These are phyloP conservation scores for Meta bourneti DNA, from an alignment of 2,888 invertebrate species.

Conservation along the genomic window DNA sequence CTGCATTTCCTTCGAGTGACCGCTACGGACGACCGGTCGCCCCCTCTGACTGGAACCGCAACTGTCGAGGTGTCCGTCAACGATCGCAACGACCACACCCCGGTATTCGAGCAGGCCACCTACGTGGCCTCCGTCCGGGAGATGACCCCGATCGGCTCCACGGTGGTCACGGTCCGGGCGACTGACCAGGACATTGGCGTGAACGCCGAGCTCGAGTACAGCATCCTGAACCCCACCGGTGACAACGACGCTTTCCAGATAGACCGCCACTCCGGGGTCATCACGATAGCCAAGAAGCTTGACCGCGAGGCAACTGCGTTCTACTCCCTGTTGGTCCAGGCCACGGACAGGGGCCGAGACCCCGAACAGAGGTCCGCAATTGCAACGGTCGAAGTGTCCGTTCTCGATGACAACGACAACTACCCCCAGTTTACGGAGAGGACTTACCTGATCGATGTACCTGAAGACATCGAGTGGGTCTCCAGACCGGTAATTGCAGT, in stretches of 20 bases:
- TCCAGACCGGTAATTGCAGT: constrained; percentile 90
- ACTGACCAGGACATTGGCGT: constrained; percentile 94
- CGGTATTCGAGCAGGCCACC: constrained; percentile 93
- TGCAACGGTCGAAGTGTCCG: constrained; percentile 90
- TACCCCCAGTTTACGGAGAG: constrained; percentile 95
- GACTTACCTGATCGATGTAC: constrained; percentile 91
- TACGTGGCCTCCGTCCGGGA: constrained; percentile 95
- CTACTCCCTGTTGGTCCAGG: constrained; percentile 91
- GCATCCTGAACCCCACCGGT: constrained; percentile 84
- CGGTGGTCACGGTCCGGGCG: constrained; percentile 90
- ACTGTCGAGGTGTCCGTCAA: constrained; percentile 93
- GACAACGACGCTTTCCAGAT: constrained; percentile 84
- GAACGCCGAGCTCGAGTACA: constrained; percentile 88
- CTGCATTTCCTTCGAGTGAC: constrained; percentile 95
- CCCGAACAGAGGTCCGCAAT: constrained; percentile 90
- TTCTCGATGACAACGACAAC: constrained; percentile 92
- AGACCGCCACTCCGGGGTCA: constrained; percentile 89
- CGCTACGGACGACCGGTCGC: constrained; percentile 90
- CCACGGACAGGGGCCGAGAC: constrained; percentile 91
- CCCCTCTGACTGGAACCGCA: constrained; percentile 92
- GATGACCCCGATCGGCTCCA: constrained; percentile 91
- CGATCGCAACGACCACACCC: constrained; percentile 97
- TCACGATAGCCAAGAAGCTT: constrained; percentile 89
- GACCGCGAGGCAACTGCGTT: constrained; percentile 92
- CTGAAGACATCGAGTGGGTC: constrained; percentile 92